Evolutionary conservation across 2,888 invertebrate species (phyloP).

Genomic region (Lordiphosa andalusiaca): DNA sequence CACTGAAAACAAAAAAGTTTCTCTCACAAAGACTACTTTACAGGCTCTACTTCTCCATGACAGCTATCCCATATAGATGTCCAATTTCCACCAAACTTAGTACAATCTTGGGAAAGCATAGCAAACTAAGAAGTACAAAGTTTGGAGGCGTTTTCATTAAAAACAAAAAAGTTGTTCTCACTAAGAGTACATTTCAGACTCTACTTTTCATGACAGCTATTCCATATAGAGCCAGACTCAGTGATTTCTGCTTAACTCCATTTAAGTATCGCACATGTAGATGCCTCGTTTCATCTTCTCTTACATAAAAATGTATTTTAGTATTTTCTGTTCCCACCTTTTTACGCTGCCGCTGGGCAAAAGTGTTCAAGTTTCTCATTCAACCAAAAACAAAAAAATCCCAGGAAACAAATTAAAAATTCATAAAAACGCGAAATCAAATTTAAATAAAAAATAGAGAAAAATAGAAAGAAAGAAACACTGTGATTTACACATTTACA

Average conservation of each 20-base stretch:
- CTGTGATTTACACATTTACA: conserved; percentile 59
- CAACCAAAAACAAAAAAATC: conserved; percentile 12
- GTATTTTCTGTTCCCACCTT: conserved; percentile 6
- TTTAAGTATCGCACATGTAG: conserved; percentile 18
- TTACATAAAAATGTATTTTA: conserved; percentile 8
- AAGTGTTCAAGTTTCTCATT: conserved; percentile 40
- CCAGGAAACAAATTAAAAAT: conserved; percentile 63
- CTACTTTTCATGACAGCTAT: too few relatives aligned
- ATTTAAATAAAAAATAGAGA: conserved; percentile 24
- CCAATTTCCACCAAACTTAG: too few relatives aligned
- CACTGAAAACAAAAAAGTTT: too few relatives aligned
- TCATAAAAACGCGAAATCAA: conserved; percentile 58
- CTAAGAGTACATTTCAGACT: too few relatives aligned
- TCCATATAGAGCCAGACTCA: too few relatives aligned
- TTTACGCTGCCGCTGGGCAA: conserved; percentile 42
- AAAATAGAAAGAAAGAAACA: conserved; percentile 20
- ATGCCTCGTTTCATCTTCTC: background rate
- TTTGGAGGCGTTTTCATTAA: too few relatives aligned
- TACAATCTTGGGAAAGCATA: too few relatives aligned
- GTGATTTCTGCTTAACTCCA: background rate
- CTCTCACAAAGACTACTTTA: too few relatives aligned
- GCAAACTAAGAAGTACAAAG: too few relatives aligned
- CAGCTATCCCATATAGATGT: too few relatives aligned
- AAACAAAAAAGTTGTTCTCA: too few relatives aligned
- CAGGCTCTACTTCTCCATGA: too few relatives aligned